Base-by-base conservation (phyloP, 2,797 vertebrate genomes). In the Ciconia nigra region DNA sequence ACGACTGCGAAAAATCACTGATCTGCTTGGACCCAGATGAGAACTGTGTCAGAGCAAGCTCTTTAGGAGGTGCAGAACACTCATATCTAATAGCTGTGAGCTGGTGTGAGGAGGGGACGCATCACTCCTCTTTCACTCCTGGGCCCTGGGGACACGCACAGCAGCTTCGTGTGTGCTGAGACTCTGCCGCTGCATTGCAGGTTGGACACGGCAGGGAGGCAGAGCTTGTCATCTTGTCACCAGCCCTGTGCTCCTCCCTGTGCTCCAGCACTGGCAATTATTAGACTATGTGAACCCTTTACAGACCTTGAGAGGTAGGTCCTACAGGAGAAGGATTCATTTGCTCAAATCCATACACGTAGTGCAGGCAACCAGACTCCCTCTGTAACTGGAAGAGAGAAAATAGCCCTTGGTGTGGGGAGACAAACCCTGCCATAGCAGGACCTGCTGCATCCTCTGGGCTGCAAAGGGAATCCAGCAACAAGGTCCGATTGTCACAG, bases 131-230 rank as follows among this genome's bases (percentile, higher is more conserved):
- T 41, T 58, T 47, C n/a, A 5, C 10, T 66, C 19, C 78, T 49
- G 47, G 17, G 24, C 37, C 28, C 66, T 66, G 71, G 52, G 13
- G 59, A 51, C 2, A 5, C 1, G 2, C 31, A 17, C 21, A 61
- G 25, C 47, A 93, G 65, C 69, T 57, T 21, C 35, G 3, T 7
- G 0, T 8, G 54, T 52, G 71, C 59, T 52, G 59, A 49, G 55
- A 19, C 55, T 33, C 42, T 41, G 42, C 13, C 17, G 2, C 8
- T 25, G 29, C 71, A 1, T 7, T 19, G 25, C 62, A 20, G 54
- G 58, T 31, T 3, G 29, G 61, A 11, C 59, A 11, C 1, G 6
- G 15, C 0, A 0, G 57, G 26, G 49, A 57, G 49, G 47, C 57
- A 85, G 82, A 77, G 24, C 37, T 31, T 29, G 7, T 1, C 6